Conservation (phyloP, 2,797 vertebrate genomes). For the Falco rusticolus region DNA sequence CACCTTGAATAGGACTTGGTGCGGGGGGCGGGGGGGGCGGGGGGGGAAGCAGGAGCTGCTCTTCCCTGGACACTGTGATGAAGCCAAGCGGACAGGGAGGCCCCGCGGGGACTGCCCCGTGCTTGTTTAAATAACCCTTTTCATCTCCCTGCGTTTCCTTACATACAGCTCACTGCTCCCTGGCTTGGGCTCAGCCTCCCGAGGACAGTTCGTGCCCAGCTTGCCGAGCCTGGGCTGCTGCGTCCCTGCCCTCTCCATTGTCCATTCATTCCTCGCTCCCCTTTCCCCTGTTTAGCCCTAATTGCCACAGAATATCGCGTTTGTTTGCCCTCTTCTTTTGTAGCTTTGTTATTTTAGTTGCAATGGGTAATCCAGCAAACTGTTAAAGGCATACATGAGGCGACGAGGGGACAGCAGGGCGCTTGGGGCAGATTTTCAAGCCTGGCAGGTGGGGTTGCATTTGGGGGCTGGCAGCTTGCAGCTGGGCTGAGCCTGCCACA, state of each 20-base stretch:
- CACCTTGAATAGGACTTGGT: not conserved
- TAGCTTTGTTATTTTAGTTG: conserved; percentile 66
- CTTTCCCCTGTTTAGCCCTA: conserved; percentile 42
- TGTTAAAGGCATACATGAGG: conserved; percentile 34
- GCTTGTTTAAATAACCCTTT: conserved; percentile 64
- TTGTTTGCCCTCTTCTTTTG: conserved; percentile 53
- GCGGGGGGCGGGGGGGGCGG: not conserved
- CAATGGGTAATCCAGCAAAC: conserved; percentile 19
- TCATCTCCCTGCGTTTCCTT: not conserved
- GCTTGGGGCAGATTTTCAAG: not conserved
- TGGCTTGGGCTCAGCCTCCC: not conserved
- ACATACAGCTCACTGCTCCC: not conserved
- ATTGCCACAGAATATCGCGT: conserved; percentile 48
- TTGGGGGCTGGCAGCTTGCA: not conserved
- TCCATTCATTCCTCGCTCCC: conserved; percentile 57
- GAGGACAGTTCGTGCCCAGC: conserved; percentile 40
- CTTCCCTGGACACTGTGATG: not conserved
- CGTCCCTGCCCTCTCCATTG: conserved; percentile 11
- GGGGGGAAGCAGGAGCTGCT: not conserved
- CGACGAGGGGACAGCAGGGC: not conserved
- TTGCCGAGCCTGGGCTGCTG: not conserved
- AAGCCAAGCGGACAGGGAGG: not conserved
- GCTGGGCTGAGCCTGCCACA: not conserved
- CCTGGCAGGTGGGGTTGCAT: not conserved
- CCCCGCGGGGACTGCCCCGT: not conserved